A percentile compares a stretch with the other conserved stretches of the same genome.
phyloP scores from a whole-genome alignment of 2,113 vertebrate species.

The Labeo catla region DNA sequence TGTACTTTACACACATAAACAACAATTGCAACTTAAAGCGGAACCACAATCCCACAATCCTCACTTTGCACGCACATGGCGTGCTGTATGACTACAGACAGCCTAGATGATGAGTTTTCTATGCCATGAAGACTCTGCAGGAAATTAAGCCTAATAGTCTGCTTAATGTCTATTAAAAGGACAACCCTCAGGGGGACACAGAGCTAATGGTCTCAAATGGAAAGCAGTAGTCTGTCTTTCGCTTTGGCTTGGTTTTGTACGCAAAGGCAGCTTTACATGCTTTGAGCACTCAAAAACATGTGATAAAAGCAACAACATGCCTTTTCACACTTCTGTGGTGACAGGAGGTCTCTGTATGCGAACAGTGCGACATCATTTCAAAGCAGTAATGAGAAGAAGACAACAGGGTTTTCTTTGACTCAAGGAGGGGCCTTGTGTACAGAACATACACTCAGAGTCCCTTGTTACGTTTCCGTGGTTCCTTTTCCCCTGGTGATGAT shows the following conservation, averaged over 20 bases:
- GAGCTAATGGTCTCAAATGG: conserved; percentile 13
- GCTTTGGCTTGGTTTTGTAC: not conserved
- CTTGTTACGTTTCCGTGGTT: conserved; percentile 35
- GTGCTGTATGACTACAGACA: not conserved
- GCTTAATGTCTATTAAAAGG: conserved; percentile 26
- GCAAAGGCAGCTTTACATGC: not conserved
- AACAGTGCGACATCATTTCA: not conserved
- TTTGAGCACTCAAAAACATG: not conserved
- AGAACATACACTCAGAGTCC: not conserved
- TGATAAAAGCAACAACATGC: not conserved
- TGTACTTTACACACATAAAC: not conserved
- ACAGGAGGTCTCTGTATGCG: not conserved
- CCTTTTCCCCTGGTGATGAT: conserved; percentile 16
- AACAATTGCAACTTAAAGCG: too few species aligned
- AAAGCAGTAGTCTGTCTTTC: not conserved
- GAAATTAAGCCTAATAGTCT: conserved; percentile 28
- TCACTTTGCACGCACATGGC: not conserved
- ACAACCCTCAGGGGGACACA: not conserved
- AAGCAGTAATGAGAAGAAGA: not conserved
- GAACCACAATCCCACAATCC: not conserved
- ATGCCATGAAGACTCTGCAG: not conserved
- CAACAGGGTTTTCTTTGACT: not conserved
- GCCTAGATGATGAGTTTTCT: not conserved
- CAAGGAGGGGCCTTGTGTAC: not conserved
- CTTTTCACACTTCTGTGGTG: not conserved